A percentile compares a stretch with the other conserved stretches of the same genome.
Conservation (phyloP, 1,140 invertebrate genomes). For the Brachionus koreanus region DNA sequence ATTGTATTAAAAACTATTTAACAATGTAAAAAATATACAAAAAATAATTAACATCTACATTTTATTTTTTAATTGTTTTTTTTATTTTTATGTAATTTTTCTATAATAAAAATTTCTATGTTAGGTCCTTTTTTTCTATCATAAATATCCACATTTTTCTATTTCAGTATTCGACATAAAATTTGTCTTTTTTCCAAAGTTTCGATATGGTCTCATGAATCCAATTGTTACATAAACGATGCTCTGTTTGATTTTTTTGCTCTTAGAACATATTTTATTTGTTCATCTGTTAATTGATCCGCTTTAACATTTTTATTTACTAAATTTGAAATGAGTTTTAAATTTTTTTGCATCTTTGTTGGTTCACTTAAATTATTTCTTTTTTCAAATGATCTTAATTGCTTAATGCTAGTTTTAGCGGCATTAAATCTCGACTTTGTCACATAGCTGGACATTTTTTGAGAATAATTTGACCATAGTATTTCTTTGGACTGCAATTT, state of each 20-base stretch:
- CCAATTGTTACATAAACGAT: not conserved
- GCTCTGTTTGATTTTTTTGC: not conserved
- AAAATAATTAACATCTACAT: no score
- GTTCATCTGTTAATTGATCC: not conserved
- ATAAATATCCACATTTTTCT: no score
- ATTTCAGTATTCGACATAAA: no score
- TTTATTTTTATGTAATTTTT: no score
- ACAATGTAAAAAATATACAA: no score
- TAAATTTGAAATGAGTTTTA: not conserved
- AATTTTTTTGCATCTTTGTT: not conserved
- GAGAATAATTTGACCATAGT: not conserved
- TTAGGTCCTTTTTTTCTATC: no score
- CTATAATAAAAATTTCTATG: no score
- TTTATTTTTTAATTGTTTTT: no score
- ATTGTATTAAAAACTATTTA: no score
- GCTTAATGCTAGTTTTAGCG: not conserved
- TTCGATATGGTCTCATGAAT: not conserved
- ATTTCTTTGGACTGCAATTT: not conserved
- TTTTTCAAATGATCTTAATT: not conserved
- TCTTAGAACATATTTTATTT: not conserved
- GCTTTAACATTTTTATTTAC: not conserved
- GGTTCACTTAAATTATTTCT: not conserved
- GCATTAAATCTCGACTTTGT: not conserved
- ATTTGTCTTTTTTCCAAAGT: not conserved
- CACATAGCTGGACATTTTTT: conserved; percentile 24